phyloP scores from a whole-genome alignment of 1,140 invertebrate genomes.

The Galendromus occidentalis region DNA sequence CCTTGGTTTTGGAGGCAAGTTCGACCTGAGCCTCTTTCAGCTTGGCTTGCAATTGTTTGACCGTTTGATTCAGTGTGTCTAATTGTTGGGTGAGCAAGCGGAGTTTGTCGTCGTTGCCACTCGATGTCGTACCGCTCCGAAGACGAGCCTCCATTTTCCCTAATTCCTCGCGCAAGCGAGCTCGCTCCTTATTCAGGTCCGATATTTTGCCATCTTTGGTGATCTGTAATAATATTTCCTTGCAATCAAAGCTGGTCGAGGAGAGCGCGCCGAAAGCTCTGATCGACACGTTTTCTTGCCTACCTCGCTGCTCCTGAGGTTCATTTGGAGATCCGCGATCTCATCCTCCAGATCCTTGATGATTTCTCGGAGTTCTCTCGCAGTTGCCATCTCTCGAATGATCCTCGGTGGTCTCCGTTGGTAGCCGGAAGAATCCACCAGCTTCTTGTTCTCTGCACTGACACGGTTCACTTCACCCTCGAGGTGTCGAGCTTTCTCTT shows the following conservation, averaged over 20 bases:
- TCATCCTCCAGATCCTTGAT: slow-evolving; percentile 55
- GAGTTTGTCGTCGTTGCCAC: background rate
- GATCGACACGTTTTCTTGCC: no score
- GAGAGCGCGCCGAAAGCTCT: no score
- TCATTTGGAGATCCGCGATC: slow-evolving; percentile 43
- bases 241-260: no score
- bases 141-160: background rate
- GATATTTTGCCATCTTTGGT: slow-evolving; percentile 5
- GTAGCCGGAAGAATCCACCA: slow-evolving; percentile 29
- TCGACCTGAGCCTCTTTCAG: background rate
- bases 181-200: background rate
- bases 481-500: slow-evolving; percentile 21
- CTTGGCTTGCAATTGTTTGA: background rate
- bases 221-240: background rate
- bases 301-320: slow-evolving; percentile 38
- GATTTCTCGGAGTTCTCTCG: slow-evolving; percentile 47
- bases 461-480: slow-evolving; percentile 29
- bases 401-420: slow-evolving; percentile 44
- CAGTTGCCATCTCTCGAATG: slow-evolving; percentile 45
- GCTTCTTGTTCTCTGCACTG: slow-evolving; percentile 29
- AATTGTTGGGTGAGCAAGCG: background rate
- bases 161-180: background rate
- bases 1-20: background rate
- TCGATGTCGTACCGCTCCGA: background rate
- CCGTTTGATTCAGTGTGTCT: slow-evolving; percentile 2